These are phyloP conservation scores for Eupeodes luniger DNA, from an alignment of 2,888 invertebrate genomes.

Conservation along the genomic window DNA sequence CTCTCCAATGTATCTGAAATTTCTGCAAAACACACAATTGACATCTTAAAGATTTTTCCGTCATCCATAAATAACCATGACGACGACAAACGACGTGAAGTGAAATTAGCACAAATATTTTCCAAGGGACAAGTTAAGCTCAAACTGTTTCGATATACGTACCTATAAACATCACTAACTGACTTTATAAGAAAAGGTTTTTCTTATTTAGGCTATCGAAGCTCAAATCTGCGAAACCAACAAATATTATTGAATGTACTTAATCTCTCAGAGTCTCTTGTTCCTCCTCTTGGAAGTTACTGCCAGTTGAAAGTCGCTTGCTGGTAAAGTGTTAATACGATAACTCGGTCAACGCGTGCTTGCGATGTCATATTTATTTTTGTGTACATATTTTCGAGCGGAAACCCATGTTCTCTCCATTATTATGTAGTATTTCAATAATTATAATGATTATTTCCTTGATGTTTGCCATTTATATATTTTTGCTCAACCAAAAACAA, in stretches of 20 bases:
- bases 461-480: conserved; percentile 43
- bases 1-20: conserved; percentile 30
- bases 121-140: conserved; percentile 30
- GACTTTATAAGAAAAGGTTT: conserved; percentile 24
- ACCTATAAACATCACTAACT: neutral
- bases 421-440: conserved; percentile 63
- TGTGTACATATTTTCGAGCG: conserved; percentile 42
- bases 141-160: neutral
- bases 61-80: conserved; percentile 18
- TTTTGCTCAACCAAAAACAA: neutral
- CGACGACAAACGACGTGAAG: neutral
- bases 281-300: neutral
- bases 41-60: conserved; percentile 29
- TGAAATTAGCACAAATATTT: conserved; percentile 36
- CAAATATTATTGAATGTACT: conserved; percentile 16
- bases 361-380: conserved; percentile 47
- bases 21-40: neutral
- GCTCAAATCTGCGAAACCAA: conserved; percentile 36
- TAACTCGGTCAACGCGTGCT: conserved; percentile 58
- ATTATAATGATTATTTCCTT: conserved; percentile 58
- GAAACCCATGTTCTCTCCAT: conserved; percentile 48
- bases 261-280: neutral
- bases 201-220: conserved; percentile 58
- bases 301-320: neutral
- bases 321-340: conserved; percentile 40